Evolutionary conservation across 2,888 invertebrate genomes (phyloP), one percentile per base, ranked within the genome.

Genomic region (Gymnosoma rotundatum): DNA sequence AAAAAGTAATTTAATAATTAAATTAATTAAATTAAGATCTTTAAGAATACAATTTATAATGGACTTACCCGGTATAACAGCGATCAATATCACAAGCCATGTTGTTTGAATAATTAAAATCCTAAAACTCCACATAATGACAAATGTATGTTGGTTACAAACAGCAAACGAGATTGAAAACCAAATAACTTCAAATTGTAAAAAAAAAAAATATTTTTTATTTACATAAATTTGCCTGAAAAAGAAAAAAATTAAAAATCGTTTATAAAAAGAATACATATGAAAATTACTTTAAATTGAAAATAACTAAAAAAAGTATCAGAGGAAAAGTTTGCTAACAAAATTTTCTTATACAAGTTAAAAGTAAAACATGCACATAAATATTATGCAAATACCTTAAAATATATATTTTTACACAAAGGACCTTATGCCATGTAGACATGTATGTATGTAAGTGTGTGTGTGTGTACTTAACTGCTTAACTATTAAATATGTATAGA

Each of bases 21-120:
- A 42, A 4, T 12, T 42, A 10, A 14, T 42, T 12, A 42, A 14
- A 25, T 25, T 42, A 42, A 10, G 42, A 42, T 12, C 2, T 4
- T 42, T 12, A 42, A 42, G 10, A 3, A 42, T 14, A 42, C 14
- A 42, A 42, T 42, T 42, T 7, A 42, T 42, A 14, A n/a, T n/a
- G 1, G 8, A 83, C 83, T 76, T 67, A 83, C 83, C 83, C 42
- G 83, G 75, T 75, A 61, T 61, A 9, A 76, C 2, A 8, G 54
- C 6, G 16, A 80, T 12, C 1, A 70, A 3, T 10, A 69, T n/a
- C 3, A 61, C 12, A 20, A 67, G 7, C 54, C 67, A n/a, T 14
- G 61, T 25, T 16, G 56, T 32, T 25, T 60, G 56, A 9, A 20
- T 2, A 21, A 72, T 20, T 50, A 56, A n/a, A 48, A 48, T 36